These are phyloP conservation scores for Chrysaora quinquecirrha DNA, from an alignment of 30 jellyfish, hydroid and myxozoan genomes.

Conservation along the genomic window DNA sequence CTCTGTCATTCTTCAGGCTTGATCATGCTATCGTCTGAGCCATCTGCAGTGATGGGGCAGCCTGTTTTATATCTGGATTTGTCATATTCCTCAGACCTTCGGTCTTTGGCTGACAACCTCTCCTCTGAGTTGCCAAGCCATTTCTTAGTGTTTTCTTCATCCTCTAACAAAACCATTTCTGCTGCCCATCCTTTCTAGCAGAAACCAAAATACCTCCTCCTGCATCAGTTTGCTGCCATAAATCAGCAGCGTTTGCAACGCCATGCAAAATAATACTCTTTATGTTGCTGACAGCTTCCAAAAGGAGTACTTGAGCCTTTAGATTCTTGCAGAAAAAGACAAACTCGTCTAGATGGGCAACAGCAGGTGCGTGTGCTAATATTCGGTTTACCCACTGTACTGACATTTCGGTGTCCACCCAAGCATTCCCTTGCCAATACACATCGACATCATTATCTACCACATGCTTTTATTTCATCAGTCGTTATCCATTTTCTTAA, in stretches of 20 bases:
- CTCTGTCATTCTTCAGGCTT: too few species aligned
- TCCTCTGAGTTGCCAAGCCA: slow-evolving; percentile 69
- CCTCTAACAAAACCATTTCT: slow-evolving; percentile 43
- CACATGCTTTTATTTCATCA: slow-evolving; percentile 33
- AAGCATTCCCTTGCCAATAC: too few species aligned
- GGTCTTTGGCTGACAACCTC: too few species aligned
- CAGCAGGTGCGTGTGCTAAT: slow-evolving; percentile 48
- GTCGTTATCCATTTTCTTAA: slow-evolving; percentile 39
- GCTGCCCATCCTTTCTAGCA: slow-evolving; percentile 23
- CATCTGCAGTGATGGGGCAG: too few species aligned
- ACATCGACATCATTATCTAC: too few species aligned
- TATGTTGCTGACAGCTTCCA: background rate
- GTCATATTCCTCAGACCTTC: too few species aligned
- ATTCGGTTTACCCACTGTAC: slow-evolving; percentile 9
- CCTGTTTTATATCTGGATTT: too few species aligned
- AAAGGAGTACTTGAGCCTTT: slow-evolving; percentile 20
- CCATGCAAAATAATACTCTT: slow-evolving; percentile 55
- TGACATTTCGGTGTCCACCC: slow-evolving; percentile 36
- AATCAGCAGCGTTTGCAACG: slow-evolving; percentile 18
- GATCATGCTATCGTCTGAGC: too few species aligned
- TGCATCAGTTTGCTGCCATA: slow-evolving; percentile 55
- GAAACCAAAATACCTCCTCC: slow-evolving; percentile 32
- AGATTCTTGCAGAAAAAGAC: slow-evolving; percentile 51
- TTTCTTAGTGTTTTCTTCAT: slow-evolving; percentile 47
- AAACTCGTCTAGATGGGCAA: slow-evolving; percentile 12